Conservation (phyloP, 2,888 invertebrate species). For the Zaprionus obscuricornis region DNA sequence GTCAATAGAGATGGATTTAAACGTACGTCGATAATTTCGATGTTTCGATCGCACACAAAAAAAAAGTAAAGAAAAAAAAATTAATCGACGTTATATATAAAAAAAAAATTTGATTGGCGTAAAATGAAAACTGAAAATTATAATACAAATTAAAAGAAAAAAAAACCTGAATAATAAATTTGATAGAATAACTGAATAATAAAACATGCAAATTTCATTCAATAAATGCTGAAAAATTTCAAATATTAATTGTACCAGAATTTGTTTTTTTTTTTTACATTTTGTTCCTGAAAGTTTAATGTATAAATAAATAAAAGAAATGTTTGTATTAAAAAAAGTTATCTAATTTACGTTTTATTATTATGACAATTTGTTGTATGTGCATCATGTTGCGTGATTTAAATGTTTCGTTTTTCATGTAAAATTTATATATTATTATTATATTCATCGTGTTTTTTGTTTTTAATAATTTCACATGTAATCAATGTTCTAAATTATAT, state of each 20-base stretch:
- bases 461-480: slow-evolving; percentile 49
- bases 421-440: too few species aligned
- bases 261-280: background rate
- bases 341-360: slow-evolving; percentile 65
- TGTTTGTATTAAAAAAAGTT: slow-evolving; percentile 56
- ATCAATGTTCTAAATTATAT: slow-evolving; percentile 39
- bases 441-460: slow-evolving; percentile 25
- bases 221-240: background rate
- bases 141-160: too few species aligned
- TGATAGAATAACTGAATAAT: too few species aligned
- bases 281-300: background rate
- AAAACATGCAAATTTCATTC: too few species aligned
- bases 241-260: background rate
- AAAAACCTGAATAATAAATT: too few species aligned
- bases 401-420: slow-evolving; percentile 50
- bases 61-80: slow-evolving; percentile 1
- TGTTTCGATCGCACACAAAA: slow-evolving; percentile 9
- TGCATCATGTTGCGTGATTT: slow-evolving; percentile 41
- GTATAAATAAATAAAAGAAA: slow-evolving; percentile 11
- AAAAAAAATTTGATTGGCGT: too few species aligned
- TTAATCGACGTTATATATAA: too few species aligned
- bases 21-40: slow-evolving; percentile 4
- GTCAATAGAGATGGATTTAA: background rate
- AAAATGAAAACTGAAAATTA: too few species aligned
- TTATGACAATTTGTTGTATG: slow-evolving; percentile 66